phyloP scores from a whole-genome alignment of 2,113 vertebrate genomes.

The Romanogobio albipinnatus region DNA sequence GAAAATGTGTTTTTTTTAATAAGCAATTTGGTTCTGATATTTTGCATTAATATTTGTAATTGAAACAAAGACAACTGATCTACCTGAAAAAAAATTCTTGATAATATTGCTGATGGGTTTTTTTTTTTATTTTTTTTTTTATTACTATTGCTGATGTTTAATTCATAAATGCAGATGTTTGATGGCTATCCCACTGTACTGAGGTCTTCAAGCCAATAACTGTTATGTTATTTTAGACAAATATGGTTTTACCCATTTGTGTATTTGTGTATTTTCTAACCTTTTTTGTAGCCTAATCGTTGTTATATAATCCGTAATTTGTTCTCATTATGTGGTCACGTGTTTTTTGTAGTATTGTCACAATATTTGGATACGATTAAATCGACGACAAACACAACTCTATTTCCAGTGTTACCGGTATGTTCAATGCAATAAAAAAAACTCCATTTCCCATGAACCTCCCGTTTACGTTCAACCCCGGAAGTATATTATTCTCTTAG shows the following conservation, averaged over 20 bases:
- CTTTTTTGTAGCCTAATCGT: neutral
- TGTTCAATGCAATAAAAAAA: neutral
- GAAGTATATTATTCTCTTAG: conserved; percentile 4
- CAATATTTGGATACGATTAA: neutral
- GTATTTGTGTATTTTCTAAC: neutral
- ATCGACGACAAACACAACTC: neutral
- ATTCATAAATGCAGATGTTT: neutral
- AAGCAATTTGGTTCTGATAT: neutral
- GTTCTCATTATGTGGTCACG: no score
- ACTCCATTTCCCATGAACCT: conserved; percentile 11
- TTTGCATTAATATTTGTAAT: neutral
- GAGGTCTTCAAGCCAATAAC: neutral
- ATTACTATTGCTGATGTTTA: neutral
- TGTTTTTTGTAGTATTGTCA: neutral
- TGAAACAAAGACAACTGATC: neutral
- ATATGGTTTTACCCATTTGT: neutral
- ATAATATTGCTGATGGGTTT: no score
- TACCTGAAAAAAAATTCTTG: no score
- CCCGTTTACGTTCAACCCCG: neutral
- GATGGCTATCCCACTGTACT: neutral
- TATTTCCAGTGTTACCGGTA: neutral
- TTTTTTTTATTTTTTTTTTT: no score
- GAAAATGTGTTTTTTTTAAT: neutral
- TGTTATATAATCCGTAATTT: neutral
- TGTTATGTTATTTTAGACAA: neutral